Evolutionary conservation across 2,113 vertebrate genomes (phyloP).

Genomic region (Zosterops hypoxanthus): DNA sequence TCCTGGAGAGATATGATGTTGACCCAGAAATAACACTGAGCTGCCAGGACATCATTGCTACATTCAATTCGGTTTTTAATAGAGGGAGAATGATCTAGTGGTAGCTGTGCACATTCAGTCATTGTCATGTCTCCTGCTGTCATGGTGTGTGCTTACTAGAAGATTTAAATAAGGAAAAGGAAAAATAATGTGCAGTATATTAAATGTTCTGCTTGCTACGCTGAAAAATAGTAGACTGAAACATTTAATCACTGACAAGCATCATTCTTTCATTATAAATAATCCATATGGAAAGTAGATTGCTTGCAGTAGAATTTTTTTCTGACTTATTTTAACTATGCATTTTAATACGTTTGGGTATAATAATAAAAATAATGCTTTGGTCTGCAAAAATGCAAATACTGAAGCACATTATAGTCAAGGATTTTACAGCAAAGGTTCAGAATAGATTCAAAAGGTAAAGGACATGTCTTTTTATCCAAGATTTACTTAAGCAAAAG

Average conservation of each 20-base stretch:
- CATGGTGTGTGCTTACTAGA: not conserved
- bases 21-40: slow-evolving; percentile 56
- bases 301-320: not conserved
- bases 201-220: slow-evolving; percentile 4
- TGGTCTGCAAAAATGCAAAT: slow-evolving; percentile 24
- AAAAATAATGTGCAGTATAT: not conserved
- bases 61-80: slow-evolving; percentile 52
- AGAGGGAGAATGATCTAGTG: slow-evolving; percentile 28
- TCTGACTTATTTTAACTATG: not conserved
- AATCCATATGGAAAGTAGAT: not conserved
- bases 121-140: not conserved
- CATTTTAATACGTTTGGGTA: not conserved
- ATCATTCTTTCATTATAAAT: slow-evolving; percentile 18
- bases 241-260: slow-evolving; percentile 18
- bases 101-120: not conserved
- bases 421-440: not conserved
- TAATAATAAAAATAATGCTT: not conserved
- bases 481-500: not conserved
- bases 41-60: slow-evolving; percentile 24
- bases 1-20: slow-evolving; percentile 67
- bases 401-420: not conserved
- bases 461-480: not conserved
- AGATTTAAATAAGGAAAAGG: slow-evolving; percentile 25
- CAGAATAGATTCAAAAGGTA: not conserved
- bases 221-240: not conserved